A percentile compares a stretch with the other conserved stretches of the same genome.
These are phyloP conservation scores for Ascaphus truei DNA, from an alignment of 2,113 vertebrate species.

Conservation along the genomic window DNA sequence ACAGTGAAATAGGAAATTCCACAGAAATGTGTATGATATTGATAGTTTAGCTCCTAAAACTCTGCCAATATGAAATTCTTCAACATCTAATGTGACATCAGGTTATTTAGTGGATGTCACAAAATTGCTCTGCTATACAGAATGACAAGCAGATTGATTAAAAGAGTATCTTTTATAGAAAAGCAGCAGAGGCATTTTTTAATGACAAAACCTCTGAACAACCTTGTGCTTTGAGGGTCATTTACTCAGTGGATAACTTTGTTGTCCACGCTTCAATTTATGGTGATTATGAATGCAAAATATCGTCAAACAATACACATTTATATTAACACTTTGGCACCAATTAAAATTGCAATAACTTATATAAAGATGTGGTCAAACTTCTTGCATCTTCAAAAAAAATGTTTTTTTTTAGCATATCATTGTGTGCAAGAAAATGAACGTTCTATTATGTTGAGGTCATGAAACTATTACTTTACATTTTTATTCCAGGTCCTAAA, in stretches of 20 bases:
- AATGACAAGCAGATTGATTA: not conserved
- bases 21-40: not conserved
- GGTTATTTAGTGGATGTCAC: not conserved
- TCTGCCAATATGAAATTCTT: not conserved
- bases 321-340: too few species aligned
- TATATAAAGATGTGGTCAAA: too few species aligned
- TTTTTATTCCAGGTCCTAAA: conserved; percentile 83
- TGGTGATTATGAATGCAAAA: too few species aligned
- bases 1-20: not conserved
- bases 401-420: too few species aligned
- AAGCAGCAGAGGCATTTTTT: not conserved
- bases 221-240: not conserved
- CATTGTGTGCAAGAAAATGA: too few species aligned
- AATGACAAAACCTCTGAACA: not conserved
- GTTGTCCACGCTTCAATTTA: too few species aligned
- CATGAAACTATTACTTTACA: conserved; percentile 46
- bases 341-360: too few species aligned
- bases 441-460: too few species aligned
- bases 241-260: too few species aligned
- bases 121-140: not conserved
- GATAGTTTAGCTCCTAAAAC: not conserved
- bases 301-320: too few species aligned
- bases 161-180: not conserved
- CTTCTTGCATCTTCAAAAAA: too few species aligned
- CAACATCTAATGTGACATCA: not conserved